Base-by-base conservation (phyloP, 2,888 invertebrate species). In the Xestia c-nigrum region DNA sequence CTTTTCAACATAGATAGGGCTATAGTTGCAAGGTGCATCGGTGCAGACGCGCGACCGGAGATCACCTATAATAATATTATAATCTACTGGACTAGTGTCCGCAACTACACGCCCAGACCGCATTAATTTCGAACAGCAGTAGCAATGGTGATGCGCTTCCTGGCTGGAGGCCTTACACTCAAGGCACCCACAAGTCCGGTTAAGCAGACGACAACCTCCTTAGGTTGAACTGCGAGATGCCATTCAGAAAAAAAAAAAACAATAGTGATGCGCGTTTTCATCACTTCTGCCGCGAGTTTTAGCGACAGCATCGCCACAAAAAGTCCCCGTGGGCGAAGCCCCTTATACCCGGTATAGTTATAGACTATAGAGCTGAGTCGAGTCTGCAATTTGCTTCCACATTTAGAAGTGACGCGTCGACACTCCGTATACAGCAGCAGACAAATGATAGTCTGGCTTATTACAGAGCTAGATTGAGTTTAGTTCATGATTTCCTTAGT, bases 401-500 rank as follows among this genome's bases (percentile, higher is more conserved):
- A 79, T 78, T 78, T 79, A 76, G 76, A 76, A 76, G 61, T 78
- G 76, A 76, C 76, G 78, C 78, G 70, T 78, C 76, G 67, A 79
- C 83, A 75, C 79, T 78, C 80, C 70, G 78, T 71, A 78, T 77
- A 74, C 75, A 78, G 74, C 72, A 64, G 66, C 55, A 76, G 79
- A 86, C 79, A 72, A 84, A 86, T 81, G 74, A 81, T 76, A 79
- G 82, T 59, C 73, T 57, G 68, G 68, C 76, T 81, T 83, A 85
- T 74, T 78, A 72, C 61, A 31, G 50, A 79, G 68, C 55, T 82
- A 74, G 79, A 84, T 85, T 78, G 78, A 78, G 63, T 84, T 76
- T 46, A 66, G 82, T 76, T 76, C 64, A 78, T 64, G 47, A 71
- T 82, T 84, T 82, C 64, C 70, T 84, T 72, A 70, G 61, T 72